Conservation (phyloP, 1,140 invertebrate genomes). For the Tetramorium simillimum region DNA sequence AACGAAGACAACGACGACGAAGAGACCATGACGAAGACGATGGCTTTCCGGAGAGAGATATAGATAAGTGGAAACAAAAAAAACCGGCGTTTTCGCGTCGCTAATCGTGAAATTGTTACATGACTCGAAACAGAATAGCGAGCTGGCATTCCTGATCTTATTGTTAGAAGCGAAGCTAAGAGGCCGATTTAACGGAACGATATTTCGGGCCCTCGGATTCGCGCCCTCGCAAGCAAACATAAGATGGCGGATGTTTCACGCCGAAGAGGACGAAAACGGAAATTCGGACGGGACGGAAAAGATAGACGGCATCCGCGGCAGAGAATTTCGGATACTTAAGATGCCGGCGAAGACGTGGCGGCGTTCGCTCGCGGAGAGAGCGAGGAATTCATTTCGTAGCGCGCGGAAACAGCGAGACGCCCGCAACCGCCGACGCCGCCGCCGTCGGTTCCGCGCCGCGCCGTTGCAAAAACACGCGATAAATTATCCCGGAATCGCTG, state of each 20-base stretch:
- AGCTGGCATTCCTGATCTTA: neutral
- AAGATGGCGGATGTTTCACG: neutral
- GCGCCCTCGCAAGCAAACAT: conserved; percentile 3
- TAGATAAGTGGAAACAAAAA: neutral
- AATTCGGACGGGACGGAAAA: conserved; percentile 11
- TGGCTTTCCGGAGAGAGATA: neutral
- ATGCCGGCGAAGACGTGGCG: conserved; percentile 24
- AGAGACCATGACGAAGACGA: neutral
- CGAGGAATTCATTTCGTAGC: conserved; percentile 52
- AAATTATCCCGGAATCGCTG: conserved; percentile 58
- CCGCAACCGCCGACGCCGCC: neutral
- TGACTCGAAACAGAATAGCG: neutral
- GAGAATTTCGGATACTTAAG: conserved; percentile 45
- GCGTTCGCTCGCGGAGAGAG: neutral
- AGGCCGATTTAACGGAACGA: neutral
- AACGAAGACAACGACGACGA: neutral
- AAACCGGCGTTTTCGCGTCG: neutral
- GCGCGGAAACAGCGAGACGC: conserved; percentile 49
- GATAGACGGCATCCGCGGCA: conserved; percentile 20
- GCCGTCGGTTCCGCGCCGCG: conserved; percentile 16
- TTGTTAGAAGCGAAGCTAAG: neutral
- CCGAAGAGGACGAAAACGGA: neutral
- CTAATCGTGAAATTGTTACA: conserved; percentile 24
- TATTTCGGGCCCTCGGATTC: neutral
- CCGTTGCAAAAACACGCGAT: conserved; percentile 54